phyloP scores from a whole-genome alignment of 2,888 invertebrate genomes.

The Chymomyza caudatula region DNA sequence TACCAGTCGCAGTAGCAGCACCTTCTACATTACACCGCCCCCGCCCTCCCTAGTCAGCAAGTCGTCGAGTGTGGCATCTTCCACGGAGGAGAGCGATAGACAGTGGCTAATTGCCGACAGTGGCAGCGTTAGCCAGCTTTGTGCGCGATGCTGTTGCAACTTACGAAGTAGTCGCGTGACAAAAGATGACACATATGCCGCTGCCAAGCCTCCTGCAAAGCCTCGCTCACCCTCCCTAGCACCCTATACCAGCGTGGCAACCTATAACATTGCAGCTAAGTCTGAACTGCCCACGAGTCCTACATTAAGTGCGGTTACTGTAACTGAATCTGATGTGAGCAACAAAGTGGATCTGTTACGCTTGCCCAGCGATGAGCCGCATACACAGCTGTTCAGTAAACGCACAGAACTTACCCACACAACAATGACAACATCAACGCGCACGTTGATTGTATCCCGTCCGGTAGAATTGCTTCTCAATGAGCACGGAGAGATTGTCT shows the following conservation, averaged over 20 bases:
- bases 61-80: slow-evolving; percentile 12
- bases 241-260: slow-evolving; percentile 55
- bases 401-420: slow-evolving; percentile 70
- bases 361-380: slow-evolving; percentile 44
- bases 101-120: slow-evolving; percentile 23
- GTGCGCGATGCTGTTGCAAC: slow-evolving; percentile 75
- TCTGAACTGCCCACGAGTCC: slow-evolving; percentile 33
- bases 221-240: slow-evolving; percentile 61
- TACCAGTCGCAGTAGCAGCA: slow-evolving; percentile 62
- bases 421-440: slow-evolving; percentile 73
- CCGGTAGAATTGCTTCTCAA: slow-evolving; percentile 72
- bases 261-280: slow-evolving; percentile 33
- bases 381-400: slow-evolving; percentile 47
- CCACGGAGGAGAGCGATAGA: slow-evolving; percentile 54
- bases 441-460: slow-evolving; percentile 67
- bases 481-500: slow-evolving; percentile 72
- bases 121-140: slow-evolving; percentile 55
- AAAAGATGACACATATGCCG: not conserved
- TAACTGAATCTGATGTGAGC: slow-evolving; percentile 63
- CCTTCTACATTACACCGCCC: slow-evolving; percentile 68
- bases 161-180: too few species aligned
- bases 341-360: slow-evolving; percentile 62
- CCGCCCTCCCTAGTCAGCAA: slow-evolving; percentile 6
- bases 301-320: slow-evolving; percentile 51
- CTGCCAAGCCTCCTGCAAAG: slow-evolving; percentile 22